Conservation (phyloP, 2,113 vertebrate genomes). For the Pseudorhombus dupliciocellatus region DNA sequence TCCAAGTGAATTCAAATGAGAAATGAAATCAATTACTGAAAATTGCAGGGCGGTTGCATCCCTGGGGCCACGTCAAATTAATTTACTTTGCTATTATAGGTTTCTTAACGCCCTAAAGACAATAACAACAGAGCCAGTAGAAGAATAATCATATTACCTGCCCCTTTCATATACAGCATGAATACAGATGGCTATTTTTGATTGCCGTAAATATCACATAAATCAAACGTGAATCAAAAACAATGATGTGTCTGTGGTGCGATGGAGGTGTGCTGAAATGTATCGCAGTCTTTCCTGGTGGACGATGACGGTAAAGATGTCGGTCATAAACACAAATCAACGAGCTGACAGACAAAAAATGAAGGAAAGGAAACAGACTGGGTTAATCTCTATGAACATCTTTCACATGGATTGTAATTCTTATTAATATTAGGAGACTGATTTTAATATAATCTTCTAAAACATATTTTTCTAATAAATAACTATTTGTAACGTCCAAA, state of each 20-base stretch:
- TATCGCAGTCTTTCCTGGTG: neutral
- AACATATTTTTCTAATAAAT: no score
- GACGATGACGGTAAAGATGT: no score
- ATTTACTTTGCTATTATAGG: neutral
- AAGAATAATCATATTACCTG: no score
- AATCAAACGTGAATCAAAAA: no score
- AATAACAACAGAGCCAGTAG: no score
- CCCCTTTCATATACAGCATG: no score
- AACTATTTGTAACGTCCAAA: no score
- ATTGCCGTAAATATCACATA: no score
- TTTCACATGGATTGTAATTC: neutral
- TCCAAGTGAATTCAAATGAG: neutral
- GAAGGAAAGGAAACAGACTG: neutral
- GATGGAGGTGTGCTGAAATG: neutral
- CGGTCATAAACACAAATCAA: neutral
- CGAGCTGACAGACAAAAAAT: neutral
- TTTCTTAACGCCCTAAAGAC: no score
- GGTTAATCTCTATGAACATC: neutral
- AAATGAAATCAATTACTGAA: no score
- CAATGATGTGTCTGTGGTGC: neutral
- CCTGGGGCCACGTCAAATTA: neutral
- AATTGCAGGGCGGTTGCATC: no score
- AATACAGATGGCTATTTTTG: no score
- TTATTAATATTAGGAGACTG: neutral
- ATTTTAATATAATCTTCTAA: neutral